Base-by-base conservation (phyloP, 64 coral and sea anemone species). In the Stylophora pistillata region DNA sequence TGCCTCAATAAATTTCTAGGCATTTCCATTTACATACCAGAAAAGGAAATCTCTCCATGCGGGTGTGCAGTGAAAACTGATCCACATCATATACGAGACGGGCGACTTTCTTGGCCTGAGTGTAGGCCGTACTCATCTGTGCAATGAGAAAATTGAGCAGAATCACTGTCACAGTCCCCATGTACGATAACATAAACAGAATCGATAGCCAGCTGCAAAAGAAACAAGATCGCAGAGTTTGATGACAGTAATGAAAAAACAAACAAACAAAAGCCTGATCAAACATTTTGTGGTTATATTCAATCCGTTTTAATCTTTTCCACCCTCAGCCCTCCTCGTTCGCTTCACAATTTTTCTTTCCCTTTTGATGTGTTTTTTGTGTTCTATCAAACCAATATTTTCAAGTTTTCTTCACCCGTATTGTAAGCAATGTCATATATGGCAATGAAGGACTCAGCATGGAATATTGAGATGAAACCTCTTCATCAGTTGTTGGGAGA, bases 101-200 rank as follows among this genome's bases (percentile, higher is more conserved):
- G 2, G 95, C 95, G 12, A 89, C 59, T 23, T 73, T 68, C 76
- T 93, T 96, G 37, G 94, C 94, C 86, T 96, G 90, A 16, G 73
- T 56, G 28, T 96, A 96, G 0, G 94, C 93, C 30, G 84, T 76
- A 60, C 94, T 96, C 78, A 96, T 83, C 74, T 96, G 94, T 1
- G 90, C 94, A 47, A 96, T 96, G 69, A 96, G 94, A 29, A 96
- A 86, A 82, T 93, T 96, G 12, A 96, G 63, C 15, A 96, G 53
- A 34, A 96, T 76, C 0, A 96, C 94, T 4, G 90, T 86, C 33
- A 96, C 94, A 2, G 91, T 92, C 13, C 90, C 91, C 94, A 96
- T 96, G 81, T 96, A 96, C 23, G 91, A 54, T 53, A 96, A 74
- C 18, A 96, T 80, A 23, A 96, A 71, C 16, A 96, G 30, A 54